Evolutionary conservation across 1,140 invertebrate species (phyloP).

Genomic region (Hyphantria cunea): DNA sequence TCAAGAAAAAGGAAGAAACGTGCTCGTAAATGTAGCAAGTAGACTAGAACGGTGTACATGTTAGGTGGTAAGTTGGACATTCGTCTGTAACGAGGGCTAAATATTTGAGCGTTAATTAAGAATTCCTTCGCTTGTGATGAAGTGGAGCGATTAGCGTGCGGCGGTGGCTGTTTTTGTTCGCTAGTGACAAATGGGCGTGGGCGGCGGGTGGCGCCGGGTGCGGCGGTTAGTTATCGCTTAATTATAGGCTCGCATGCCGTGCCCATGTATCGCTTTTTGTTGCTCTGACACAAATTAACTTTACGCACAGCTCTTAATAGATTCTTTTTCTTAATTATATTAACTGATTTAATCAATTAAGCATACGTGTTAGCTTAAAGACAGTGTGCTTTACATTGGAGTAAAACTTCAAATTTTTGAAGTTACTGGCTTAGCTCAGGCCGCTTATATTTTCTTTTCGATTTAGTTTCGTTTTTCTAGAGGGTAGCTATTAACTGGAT

Average conservation of each 20-base stretch:
- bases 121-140: slow-evolving; percentile 23
- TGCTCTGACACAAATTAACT: too few relatives aligned
- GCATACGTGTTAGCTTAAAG: too few relatives aligned
- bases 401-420: too few relatives aligned
- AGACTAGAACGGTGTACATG: slow-evolving; percentile 2
- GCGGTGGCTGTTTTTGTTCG: slow-evolving; percentile 18
- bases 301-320: too few relatives aligned
- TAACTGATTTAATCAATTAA: too few relatives aligned
- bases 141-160: slow-evolving; percentile 30
- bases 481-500: too few relatives aligned
- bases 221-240: slow-evolving; percentile 28
- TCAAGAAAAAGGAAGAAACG: background rate
- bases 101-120: slow-evolving; percentile 25
- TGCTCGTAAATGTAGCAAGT: background rate
- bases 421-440: too few relatives aligned
- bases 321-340: too few relatives aligned
- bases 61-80: slow-evolving; percentile 4
- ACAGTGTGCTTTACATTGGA: too few relatives aligned
- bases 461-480: too few relatives aligned
- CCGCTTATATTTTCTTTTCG: too few relatives aligned
- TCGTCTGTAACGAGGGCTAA: background rate
- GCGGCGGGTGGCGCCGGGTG: slow-evolving; percentile 9
- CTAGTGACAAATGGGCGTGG: slow-evolving; percentile 34
- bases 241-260: slow-evolving; percentile 22
- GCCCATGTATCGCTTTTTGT: slow-evolving; percentile 11